phyloP scores from a whole-genome alignment of 2,113 vertebrate genomes.

The Pelecanoides urinatrix region DNA sequence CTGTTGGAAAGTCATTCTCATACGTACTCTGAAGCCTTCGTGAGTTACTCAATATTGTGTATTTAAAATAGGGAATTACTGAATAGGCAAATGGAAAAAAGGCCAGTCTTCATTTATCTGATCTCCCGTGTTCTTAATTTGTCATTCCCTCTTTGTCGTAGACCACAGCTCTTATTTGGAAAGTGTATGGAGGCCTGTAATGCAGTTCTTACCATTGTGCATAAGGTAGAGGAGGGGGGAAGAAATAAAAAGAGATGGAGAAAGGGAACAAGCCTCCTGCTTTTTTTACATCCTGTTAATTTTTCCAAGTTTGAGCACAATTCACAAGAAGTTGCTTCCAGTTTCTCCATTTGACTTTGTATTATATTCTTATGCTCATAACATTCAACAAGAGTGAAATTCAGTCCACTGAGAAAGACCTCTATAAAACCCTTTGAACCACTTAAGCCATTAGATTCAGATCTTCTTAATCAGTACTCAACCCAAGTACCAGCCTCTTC shows the following conservation, averaged over 20 bases:
- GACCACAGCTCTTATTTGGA: not conserved
- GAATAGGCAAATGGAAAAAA: slow-evolving; percentile 31
- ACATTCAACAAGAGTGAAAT: not conserved
- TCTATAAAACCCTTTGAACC: not conserved
- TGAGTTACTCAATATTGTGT: slow-evolving; percentile 55
- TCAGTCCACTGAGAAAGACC: not conserved
- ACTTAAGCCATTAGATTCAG: not conserved
- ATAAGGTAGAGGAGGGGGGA: not conserved
- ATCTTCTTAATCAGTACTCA: not conserved
- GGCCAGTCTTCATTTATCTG: not conserved
- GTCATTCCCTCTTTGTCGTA: not conserved
- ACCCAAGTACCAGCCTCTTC: not conserved
- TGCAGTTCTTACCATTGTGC: not conserved
- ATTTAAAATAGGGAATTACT: slow-evolving; percentile 68
- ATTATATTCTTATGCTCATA: not conserved
- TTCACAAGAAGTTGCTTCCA: not conserved
- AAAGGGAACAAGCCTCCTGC: not conserved
- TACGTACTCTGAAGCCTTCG: slow-evolving; percentile 33
- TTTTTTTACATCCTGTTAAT: not conserved
- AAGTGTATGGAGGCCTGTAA: not conserved
- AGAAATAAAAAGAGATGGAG: not conserved
- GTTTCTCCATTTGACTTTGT: not conserved
- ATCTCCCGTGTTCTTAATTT: not conserved
- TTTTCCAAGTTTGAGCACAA: not conserved
- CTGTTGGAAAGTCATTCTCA: slow-evolving; percentile 62